Evolutionary conservation across 2,888 invertebrate species (phyloP).

Genomic region (Cabera pusaria): DNA sequence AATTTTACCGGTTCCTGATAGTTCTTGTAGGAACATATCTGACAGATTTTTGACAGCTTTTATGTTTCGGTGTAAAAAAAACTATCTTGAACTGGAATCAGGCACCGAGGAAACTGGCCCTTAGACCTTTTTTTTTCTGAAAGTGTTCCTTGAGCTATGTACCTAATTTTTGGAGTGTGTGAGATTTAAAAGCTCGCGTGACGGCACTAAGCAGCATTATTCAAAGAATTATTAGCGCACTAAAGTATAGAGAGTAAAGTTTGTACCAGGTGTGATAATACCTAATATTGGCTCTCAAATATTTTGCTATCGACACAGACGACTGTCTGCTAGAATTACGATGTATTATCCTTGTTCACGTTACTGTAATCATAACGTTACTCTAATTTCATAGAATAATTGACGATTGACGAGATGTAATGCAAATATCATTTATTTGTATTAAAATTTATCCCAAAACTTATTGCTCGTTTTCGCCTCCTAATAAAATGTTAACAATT

Average conservation of each 20-base stretch:
- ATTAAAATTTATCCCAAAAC: slow-evolving; percentile 77
- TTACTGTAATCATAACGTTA: slow-evolving; percentile 79
- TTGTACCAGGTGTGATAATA: slow-evolving; percentile 38
- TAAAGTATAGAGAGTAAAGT: slow-evolving; percentile 37
- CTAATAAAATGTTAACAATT: slow-evolving; percentile 83
- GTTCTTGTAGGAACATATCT: no score
- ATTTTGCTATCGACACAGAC: slow-evolving; percentile 61
- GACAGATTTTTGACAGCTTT: no score
- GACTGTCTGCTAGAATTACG: slow-evolving; percentile 62
- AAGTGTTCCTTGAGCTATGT: no score
- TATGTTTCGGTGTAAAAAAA: no score
- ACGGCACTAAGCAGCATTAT: slow-evolving; percentile 37
- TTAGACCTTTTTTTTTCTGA: no score
- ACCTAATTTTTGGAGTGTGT: no score
- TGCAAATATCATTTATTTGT: slow-evolving; percentile 77
- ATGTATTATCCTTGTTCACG: slow-evolving; percentile 78
- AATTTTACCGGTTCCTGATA: no score
- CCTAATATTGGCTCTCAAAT: slow-evolving; percentile 45
- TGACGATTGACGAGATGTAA: slow-evolving; percentile 71
- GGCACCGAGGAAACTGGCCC: no score
- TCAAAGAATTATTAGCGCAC: slow-evolving; percentile 35
- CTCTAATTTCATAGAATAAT: slow-evolving; percentile 77
- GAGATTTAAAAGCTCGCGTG: no score
- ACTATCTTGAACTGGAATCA: no score
- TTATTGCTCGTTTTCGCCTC: slow-evolving; percentile 83